Conservation (phyloP, 2,888 invertebrate genomes). For the Coecobrya sp. region DNA sequence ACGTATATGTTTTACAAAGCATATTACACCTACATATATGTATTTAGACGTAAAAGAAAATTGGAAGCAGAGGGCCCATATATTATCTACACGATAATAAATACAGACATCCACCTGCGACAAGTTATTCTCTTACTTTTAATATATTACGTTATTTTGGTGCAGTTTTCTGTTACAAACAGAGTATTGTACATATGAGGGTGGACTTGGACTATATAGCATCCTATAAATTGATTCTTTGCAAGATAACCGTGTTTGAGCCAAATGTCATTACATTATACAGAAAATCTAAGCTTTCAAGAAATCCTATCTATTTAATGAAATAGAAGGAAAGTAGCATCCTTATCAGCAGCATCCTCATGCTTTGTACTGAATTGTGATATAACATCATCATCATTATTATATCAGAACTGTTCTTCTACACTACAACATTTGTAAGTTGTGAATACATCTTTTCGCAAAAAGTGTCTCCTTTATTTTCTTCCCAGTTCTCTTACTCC, state of each 20-base stretch:
- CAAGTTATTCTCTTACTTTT: constrained; percentile 13
- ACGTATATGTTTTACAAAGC: neutral
- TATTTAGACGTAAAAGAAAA: neutral
- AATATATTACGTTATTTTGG: neutral
- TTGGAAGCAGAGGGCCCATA: neutral
- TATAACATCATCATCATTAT: neutral
- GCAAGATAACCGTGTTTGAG: constrained; percentile 29
- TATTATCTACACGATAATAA: constrained; percentile 27
- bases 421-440: neutral
- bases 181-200: neutral
- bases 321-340: constrained; percentile 36
- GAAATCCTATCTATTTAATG: constrained; percentile 37
- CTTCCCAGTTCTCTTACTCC: constrained; percentile 8
- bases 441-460: neutral
- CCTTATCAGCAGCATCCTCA: constrained; percentile 38
- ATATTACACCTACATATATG: neutral
- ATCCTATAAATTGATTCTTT: constrained; percentile 36
- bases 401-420: neutral
- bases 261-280: constrained; percentile 42
- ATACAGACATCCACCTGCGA: constrained; percentile 44
- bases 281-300: neutral
- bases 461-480: constrained; percentile 42
- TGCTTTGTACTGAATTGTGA: neutral
- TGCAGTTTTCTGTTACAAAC: neutral
- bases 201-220: too few species aligned